These are phyloP conservation scores for Xestia sexstrigata DNA, from an alignment of 2,888 invertebrate genomes.

Conservation along the genomic window DNA sequence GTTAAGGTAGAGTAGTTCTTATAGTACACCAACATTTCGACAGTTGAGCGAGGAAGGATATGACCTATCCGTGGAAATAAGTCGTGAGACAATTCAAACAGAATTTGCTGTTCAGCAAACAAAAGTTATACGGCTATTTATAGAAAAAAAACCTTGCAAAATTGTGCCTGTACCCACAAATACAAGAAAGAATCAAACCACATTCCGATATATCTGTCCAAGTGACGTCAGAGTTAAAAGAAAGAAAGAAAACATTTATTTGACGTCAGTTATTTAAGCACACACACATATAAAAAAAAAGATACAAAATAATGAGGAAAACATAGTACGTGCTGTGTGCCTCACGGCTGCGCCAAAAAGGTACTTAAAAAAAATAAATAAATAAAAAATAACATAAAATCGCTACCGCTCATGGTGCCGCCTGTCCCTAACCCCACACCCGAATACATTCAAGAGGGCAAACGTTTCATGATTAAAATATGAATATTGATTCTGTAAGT, in stretches of 20 bases:
- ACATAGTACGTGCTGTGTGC: too few species aligned
- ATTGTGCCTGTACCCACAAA: background rate
- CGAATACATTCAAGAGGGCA: conserved; percentile 62
- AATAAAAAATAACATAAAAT: too few species aligned
- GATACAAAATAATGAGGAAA: too few species aligned
- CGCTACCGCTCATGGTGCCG: conserved; percentile 3
- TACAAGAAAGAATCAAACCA: background rate
- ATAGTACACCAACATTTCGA: background rate
- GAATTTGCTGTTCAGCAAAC: background rate
- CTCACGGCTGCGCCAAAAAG: too few species aligned
- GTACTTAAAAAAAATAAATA: too few species aligned
- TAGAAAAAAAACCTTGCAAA: background rate
- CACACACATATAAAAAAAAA: too few species aligned
- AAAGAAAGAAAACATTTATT: too few species aligned
- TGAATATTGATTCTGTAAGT: conserved; percentile 75
- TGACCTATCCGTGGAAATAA: background rate
- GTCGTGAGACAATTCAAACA: background rate
- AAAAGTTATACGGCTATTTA: background rate
- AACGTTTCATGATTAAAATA: conserved; percentile 74
- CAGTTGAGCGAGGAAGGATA: background rate
- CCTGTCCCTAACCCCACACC: background rate
- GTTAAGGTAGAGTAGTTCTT: too few species aligned
- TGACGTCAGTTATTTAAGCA: too few species aligned
- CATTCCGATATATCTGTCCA: background rate
- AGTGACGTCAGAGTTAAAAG: background rate